These are phyloP conservation scores for Nothobranchius furzeri DNA, from an alignment of 2,113 vertebrate genomes.

Conservation along the genomic window DNA sequence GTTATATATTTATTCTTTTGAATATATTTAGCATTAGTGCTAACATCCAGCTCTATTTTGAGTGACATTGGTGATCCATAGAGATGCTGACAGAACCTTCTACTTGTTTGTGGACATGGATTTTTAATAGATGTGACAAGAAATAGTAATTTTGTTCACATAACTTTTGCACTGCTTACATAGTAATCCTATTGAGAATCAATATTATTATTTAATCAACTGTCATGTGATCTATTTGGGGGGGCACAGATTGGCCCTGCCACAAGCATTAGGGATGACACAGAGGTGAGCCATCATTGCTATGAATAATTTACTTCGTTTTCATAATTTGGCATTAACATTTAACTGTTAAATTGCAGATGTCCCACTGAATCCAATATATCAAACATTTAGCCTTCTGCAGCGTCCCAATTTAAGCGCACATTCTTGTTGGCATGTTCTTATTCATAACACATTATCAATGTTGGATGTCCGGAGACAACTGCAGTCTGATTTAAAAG, in stretches of 20 bases:
- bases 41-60: not conserved
- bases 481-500: conserved; percentile 20
- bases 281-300: conserved; percentile 56
- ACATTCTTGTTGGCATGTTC: conserved; percentile 38
- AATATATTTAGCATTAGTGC: not conserved
- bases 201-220: too few species aligned
- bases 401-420: conserved; percentile 7
- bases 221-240: conserved; percentile 16
- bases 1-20: too few species aligned
- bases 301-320: conserved; percentile 62
- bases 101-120: not conserved
- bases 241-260: conserved; percentile 16
- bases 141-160: not conserved
- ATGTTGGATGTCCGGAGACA: conserved; percentile 45
- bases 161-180: too few species aligned
- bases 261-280: conserved; percentile 42
- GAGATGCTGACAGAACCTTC: not conserved
- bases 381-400: conserved; percentile 42
- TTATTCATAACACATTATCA: conserved; percentile 45
- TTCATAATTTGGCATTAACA: conserved; percentile 58
- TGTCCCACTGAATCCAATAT: conserved; percentile 18
- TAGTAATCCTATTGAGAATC: too few species aligned
- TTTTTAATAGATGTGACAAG: not conserved
- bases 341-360: conserved; percentile 8
- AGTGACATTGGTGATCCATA: too few species aligned